A percentile compares a stretch with the other conserved stretches of the same genome.
These are phyloP conservation scores for Blastobasis adustella DNA, from an alignment of 2,888 invertebrate genomes.

Conservation along the genomic window DNA sequence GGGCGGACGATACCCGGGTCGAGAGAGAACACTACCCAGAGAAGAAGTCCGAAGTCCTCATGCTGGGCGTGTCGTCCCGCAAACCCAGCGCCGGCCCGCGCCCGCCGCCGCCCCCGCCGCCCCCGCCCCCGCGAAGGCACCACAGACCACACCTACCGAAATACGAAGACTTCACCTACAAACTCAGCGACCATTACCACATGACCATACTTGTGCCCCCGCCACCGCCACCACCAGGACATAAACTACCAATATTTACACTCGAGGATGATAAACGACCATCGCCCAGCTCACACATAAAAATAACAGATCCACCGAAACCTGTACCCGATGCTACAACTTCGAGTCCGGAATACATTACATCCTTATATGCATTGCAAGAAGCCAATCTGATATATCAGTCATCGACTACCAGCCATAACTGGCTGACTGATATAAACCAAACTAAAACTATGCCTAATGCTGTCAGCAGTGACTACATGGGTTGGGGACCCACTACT, in stretches of 20 bases:
- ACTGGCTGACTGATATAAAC: conserved; percentile 51
- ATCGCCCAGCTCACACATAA: conserved; percentile 24
- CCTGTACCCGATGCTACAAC: conserved; percentile 29
- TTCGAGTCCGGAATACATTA: conserved; percentile 26
- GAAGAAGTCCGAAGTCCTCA: conserved; percentile 81
- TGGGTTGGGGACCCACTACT: conserved; percentile 68
- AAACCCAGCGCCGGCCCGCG: conserved; percentile 76
- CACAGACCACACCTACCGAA: conserved; percentile 41
- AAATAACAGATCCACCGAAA: conserved; percentile 29
- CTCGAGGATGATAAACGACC: conserved; percentile 38
- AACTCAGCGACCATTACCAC: conserved; percentile 71
- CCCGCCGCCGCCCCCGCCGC: conserved; percentile 28
- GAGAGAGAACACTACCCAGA: conserved; percentile 68
- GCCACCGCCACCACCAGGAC: conserved; percentile 71
- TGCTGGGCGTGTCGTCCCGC: conserved; percentile 81
- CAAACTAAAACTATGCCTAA: conserved; percentile 38
- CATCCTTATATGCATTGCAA: conserved; percentile 71
- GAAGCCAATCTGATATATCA: conserved; percentile 79
- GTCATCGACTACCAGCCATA: conserved; percentile 70
- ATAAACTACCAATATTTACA: conserved; percentile 46
- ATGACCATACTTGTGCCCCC: conserved; percentile 83
- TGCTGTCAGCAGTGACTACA: conserved; percentile 60
- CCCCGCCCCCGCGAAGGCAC: conserved; percentile 20
- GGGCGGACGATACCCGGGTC: conserved; percentile 80
- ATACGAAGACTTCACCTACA: conserved; percentile 69